phyloP scores from a whole-genome alignment of 2,113 vertebrate genomes.

The Pachypanchax playfairii region DNA sequence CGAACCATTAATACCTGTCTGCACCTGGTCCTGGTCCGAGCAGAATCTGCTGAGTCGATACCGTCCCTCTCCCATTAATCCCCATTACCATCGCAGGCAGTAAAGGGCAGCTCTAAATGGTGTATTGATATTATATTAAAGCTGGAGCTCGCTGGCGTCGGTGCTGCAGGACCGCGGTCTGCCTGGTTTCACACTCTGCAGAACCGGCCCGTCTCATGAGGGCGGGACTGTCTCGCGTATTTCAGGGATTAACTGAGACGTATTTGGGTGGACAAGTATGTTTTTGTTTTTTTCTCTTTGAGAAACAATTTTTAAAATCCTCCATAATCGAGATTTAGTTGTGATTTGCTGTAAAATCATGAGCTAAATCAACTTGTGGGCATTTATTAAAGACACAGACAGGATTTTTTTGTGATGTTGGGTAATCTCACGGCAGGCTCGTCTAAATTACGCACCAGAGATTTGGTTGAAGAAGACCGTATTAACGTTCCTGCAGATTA shows the following conservation, averaged over 20 bases:
- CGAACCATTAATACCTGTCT: constrained; percentile 53
- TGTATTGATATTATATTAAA: constrained; percentile 79
- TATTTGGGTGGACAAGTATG: constrained; percentile 35
- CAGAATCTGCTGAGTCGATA: constrained; percentile 52
- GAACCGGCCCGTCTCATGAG: constrained; percentile 29
- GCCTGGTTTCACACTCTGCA: constrained; percentile 53
- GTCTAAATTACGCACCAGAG: background rate
- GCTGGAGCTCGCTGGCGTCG: constrained; percentile 65
- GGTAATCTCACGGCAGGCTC: constrained; percentile 1
- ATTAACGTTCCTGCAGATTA: constrained; percentile 23
- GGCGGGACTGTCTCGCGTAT: constrained; percentile 48
- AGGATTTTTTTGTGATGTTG: background rate
- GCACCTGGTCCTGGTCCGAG: constrained; percentile 33
- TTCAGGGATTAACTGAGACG: constrained; percentile 29
- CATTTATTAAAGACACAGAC: background rate
- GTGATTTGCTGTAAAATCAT: background rate
- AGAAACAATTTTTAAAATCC: background rate
- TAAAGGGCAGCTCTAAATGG: constrained; percentile 72
- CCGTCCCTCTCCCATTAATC: constrained; percentile 68
- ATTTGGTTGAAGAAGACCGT: constrained; percentile 12
- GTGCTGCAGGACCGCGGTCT: constrained; percentile 51
- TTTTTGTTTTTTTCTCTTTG: constrained; percentile 8
- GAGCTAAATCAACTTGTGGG: background rate
- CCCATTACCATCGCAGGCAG: constrained; percentile 61
- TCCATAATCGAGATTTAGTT: background rate